phyloP scores from a whole-genome alignment of 1,140 invertebrate genomes.

The Caerostris darwini region DNA sequence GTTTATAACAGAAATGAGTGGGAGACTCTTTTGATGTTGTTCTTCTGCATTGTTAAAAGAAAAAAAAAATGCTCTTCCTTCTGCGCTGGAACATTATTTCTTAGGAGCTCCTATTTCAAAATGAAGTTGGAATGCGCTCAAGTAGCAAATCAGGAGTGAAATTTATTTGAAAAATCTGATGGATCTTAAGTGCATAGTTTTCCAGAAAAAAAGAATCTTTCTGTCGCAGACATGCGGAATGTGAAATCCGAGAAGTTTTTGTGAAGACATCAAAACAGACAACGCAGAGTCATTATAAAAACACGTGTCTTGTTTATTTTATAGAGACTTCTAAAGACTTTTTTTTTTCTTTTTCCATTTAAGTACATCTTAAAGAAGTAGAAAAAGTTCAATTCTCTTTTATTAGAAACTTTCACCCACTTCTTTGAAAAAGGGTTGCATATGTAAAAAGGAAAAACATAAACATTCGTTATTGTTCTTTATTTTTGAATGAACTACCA shows the following conservation, averaged over 20 bases:
- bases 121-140: constrained; percentile 49
- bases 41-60: constrained; percentile 4
- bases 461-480: no score
- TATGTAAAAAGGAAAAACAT: no score
- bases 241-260: not conserved
- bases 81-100: not conserved
- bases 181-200: not conserved
- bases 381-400: no score
- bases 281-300: constrained; percentile 3
- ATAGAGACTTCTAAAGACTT: not conserved
- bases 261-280: not conserved
- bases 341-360: not conserved
- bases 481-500: no score
- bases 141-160: constrained; percentile 55
- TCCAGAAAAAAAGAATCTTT: not conserved
- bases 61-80: not conserved
- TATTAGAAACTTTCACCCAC: no score
- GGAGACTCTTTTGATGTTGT: constrained; percentile 24
- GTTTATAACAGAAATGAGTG: constrained; percentile 49
- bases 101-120: constrained; percentile 47
- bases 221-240: not conserved
- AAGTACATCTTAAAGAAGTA: no score
- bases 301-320: not conserved
- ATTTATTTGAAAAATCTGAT: not conserved
- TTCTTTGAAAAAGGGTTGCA: no score